Evolutionary conservation across 2,113 vertebrate genomes (phyloP).

Genomic region (Dolichotis patagonum): DNA sequence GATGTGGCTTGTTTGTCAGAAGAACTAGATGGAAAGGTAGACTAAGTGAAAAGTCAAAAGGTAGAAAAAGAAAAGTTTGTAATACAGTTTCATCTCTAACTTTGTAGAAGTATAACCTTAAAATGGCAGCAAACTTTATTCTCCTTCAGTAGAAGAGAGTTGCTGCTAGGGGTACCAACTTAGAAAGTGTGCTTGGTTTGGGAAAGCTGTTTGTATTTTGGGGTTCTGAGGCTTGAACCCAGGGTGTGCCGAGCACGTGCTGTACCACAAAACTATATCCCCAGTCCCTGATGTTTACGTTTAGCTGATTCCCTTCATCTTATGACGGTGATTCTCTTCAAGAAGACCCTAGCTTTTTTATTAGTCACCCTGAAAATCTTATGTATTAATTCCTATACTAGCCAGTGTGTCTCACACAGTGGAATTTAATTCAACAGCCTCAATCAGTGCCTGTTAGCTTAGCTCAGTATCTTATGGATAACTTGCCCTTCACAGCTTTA

Average conservation of each 20-base stretch:
- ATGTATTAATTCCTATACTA: not conserved
- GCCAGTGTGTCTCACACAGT: not conserved
- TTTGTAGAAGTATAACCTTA: constrained; percentile 35
- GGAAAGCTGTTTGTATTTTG: not conserved
- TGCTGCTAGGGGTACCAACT: not conserved
- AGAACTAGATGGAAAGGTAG: constrained; percentile 6
- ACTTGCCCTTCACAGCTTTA: not conserved
- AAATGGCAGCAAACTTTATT: not conserved
- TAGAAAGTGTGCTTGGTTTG: not conserved
- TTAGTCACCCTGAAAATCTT: not conserved
- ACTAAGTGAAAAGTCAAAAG: constrained; percentile 68
- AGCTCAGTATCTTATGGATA: not conserved
- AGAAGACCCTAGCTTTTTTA: not conserved
- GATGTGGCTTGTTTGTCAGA: constrained; percentile 55
- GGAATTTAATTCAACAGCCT: not conserved
- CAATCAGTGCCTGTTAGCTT: not conserved
- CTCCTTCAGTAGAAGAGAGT: not conserved
- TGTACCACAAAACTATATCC: not conserved
- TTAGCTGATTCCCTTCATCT: not conserved
- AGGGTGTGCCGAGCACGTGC: not conserved
- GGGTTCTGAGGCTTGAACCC: not conserved
- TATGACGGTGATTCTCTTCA: not conserved
- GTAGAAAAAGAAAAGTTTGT: constrained; percentile 73
- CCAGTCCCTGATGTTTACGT: not conserved
- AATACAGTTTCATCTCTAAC: constrained; percentile 59